Evolutionary conservation across 2,113 vertebrate genomes (phyloP).

Genomic region (Oryzias woworae): DNA sequence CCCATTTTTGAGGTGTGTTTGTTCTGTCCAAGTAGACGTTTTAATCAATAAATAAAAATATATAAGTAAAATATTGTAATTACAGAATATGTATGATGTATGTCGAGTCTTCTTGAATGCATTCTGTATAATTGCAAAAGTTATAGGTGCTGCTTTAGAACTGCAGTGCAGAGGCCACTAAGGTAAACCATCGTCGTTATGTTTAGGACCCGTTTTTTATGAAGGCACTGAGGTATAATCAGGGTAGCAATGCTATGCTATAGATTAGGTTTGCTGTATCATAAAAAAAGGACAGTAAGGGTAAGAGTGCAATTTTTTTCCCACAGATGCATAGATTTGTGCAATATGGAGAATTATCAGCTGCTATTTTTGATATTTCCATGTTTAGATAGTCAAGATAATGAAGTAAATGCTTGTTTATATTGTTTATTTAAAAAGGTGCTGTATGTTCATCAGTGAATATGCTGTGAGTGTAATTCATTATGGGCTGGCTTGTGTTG

Average conservation of each 20-base stretch:
- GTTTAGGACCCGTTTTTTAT: conserved; percentile 27
- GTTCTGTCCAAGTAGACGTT: too few species aligned
- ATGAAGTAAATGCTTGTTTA: conserved; percentile 3
- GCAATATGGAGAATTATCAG: conserved; percentile 6
- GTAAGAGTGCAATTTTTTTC: conserved; percentile 44
- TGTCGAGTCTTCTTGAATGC: conserved; percentile 18
- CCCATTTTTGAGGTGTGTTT: too few species aligned
- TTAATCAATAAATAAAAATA: not conserved
- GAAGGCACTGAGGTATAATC: conserved; percentile 35
- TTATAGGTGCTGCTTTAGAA: conserved; percentile 14
- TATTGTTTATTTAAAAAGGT: not conserved
- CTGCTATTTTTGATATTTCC: conserved; percentile 47
- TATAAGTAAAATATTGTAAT: not conserved
- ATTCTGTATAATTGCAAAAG: conserved; percentile 39
- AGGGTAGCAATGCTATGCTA: conserved; percentile 10
- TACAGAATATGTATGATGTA: conserved; percentile 6
- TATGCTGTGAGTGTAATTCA: not conserved
- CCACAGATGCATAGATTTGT: conserved; percentile 27
- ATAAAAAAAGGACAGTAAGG: conserved; percentile 39
- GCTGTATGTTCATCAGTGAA: not conserved
- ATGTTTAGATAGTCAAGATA: conserved; percentile 1
- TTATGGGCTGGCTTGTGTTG: conserved; percentile 12
- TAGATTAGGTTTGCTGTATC: conserved; percentile 41
- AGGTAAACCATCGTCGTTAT: conserved; percentile 50
- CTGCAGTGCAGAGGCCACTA: conserved; percentile 33